A percentile compares a stretch with the other conserved stretches of the same genome.
Conservation (phyloP, 2,113 vertebrate species). For the Gallinago paraguaiae region DNA sequence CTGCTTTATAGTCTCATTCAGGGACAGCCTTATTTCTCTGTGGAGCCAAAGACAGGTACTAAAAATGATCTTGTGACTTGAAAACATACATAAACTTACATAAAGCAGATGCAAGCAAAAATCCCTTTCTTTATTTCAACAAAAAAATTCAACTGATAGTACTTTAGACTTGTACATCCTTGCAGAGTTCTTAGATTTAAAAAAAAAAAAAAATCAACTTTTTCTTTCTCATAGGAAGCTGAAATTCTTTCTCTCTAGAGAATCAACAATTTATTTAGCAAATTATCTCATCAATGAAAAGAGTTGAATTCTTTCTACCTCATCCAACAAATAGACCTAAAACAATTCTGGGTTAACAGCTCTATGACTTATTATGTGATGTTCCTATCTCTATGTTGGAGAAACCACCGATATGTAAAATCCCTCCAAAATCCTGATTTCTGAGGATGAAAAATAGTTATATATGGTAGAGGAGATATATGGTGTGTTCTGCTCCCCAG, state of each 20-base stretch:
- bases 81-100: neutral
- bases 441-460: neutral
- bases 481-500: neutral
- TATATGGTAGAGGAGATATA: neutral
- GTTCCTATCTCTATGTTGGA: neutral
- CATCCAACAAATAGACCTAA: neutral
- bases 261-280: neutral
- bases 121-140: neutral
- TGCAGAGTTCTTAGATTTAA: neutral
- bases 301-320: neutral
- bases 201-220: neutral
- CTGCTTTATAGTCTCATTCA: constrained; percentile 89
- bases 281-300: neutral
- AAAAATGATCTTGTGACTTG: neutral
- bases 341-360: neutral
- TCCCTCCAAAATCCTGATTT: neutral
- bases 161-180: neutral
- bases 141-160: neutral
- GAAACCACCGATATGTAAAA: neutral
- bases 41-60: constrained; percentile 94
- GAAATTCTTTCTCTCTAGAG: neutral
- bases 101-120: neutral
- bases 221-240: neutral
- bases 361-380: neutral
- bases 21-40: constrained; percentile 95